Conservation (phyloP, 1,140 invertebrate species). For the Steinernema khuongi region DNA sequence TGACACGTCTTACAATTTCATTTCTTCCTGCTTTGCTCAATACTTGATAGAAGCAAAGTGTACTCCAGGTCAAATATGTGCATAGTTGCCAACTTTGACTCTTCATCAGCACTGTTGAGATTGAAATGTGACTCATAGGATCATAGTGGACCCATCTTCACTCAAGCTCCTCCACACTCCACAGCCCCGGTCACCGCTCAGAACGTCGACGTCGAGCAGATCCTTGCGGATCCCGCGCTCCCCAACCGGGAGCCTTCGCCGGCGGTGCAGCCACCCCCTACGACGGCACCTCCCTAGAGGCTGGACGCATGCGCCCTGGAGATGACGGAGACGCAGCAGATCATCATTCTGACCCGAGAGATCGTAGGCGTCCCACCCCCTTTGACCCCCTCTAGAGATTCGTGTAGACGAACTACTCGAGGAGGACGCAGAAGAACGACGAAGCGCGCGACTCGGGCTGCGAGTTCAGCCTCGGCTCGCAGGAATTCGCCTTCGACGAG, state of each 20-base stretch:
- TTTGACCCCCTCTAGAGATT: not conserved
- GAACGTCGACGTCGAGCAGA: not conserved
- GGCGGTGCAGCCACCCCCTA: not conserved
- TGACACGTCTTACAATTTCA: no score
- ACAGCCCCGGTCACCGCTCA: not conserved
- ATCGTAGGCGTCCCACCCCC: not conserved
- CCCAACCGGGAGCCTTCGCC: not conserved
- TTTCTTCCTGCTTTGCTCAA: no score
- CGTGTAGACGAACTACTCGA: conserved; percentile 32
- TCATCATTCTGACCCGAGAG: not conserved
- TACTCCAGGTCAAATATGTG: no score
- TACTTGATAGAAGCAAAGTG: no score
- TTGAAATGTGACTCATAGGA: no score
- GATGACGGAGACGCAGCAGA: not conserved
- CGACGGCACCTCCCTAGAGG: not conserved
- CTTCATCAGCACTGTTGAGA: no score
- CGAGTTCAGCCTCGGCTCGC: conserved; percentile 31
- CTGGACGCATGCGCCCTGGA: not conserved
- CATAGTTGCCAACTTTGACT: no score
- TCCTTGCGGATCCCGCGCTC: not conserved
- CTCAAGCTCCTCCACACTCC: no score
- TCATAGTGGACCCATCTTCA: no score
- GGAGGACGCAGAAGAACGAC: conserved; percentile 37
- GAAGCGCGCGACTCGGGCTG: conserved; percentile 26
- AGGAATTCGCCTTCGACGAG: conserved; percentile 39